Conservation (phyloP, 1,140 invertebrate species). For the Papilio polytes region DNA sequence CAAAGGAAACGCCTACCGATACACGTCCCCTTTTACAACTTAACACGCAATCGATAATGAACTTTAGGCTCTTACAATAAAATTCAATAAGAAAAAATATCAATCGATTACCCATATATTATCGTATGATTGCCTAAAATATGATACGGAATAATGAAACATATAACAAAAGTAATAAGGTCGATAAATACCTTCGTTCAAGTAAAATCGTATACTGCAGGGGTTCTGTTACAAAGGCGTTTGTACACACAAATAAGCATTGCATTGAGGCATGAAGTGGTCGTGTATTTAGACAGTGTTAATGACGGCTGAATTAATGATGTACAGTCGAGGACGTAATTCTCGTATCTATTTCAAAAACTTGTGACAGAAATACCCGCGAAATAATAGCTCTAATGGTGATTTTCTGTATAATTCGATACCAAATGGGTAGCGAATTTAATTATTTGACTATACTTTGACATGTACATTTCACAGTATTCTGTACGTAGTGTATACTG, state of each 20-base stretch:
- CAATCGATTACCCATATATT: background rate
- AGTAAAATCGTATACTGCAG: slow-evolving; percentile 48
- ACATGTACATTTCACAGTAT: slow-evolving; percentile 43
- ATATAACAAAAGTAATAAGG: slow-evolving; percentile 39
- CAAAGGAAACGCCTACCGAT: slow-evolving; percentile 70
- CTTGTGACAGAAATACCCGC: background rate
- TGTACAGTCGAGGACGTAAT: background rate
- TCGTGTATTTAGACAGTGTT: slow-evolving; percentile 60
- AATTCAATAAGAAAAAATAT: slow-evolving; percentile 44
- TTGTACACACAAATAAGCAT: slow-evolving; percentile 63
- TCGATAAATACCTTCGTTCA: slow-evolving; percentile 37
- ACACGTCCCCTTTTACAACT: slow-evolving; percentile 54
- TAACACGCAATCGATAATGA: slow-evolving; percentile 43
- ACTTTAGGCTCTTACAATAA: slow-evolving; percentile 46
- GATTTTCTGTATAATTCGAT: background rate
- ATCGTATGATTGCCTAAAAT: slow-evolving; percentile 4
- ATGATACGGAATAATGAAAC: slow-evolving; percentile 19
- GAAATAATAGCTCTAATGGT: background rate
- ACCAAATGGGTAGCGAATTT: background rate
- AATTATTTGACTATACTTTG: background rate
- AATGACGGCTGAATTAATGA: slow-evolving; percentile 65
- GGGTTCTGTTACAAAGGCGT: slow-evolving; percentile 54
- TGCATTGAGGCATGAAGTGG: slow-evolving; percentile 53
- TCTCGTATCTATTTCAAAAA: background rate
- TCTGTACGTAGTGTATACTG: slow-evolving; percentile 43